A percentile compares a stretch with the other conserved stretches of the same genome.
These are phyloP conservation scores for Charadrius vociferus DNA, from an alignment of 2,113 vertebrate genomes.

Conservation along the genomic window DNA sequence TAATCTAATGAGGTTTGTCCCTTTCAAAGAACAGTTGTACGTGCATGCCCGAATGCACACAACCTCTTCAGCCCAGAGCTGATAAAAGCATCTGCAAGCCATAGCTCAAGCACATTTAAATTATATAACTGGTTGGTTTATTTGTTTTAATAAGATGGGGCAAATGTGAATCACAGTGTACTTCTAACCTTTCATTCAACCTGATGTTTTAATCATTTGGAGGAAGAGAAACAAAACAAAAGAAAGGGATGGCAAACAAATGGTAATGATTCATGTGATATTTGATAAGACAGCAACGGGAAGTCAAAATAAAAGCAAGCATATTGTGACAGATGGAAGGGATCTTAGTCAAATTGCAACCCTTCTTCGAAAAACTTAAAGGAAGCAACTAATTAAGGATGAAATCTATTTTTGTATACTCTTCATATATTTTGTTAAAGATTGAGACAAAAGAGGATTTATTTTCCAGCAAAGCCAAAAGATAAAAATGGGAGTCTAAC, in stretches of 20 bases:
- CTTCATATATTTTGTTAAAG: constrained; percentile 66
- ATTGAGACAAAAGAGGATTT: constrained; percentile 15
- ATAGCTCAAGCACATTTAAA: constrained; percentile 47
- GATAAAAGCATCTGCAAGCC: constrained; percentile 81
- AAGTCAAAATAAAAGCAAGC: constrained; percentile 81
- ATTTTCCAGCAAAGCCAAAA: not conserved
- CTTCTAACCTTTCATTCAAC: constrained; percentile 76
- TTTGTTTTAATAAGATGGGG: constrained; percentile 71
- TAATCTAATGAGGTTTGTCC: constrained; percentile 82
- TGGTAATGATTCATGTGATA: constrained; percentile 73
- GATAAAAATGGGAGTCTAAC: too few species aligned
- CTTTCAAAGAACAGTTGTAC: constrained; percentile 77
- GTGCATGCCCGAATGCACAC: constrained; percentile 72
- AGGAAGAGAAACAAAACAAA: constrained; percentile 77
- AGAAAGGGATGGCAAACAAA: constrained; percentile 72
- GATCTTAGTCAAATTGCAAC: constrained; percentile 73
- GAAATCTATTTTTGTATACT: constrained; percentile 64
- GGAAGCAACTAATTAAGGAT: constrained; percentile 76
- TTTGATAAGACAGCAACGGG: constrained; percentile 76
- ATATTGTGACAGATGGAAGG: constrained; percentile 77
- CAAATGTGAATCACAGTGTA: constrained; percentile 75
- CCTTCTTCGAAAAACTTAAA: constrained; percentile 66
- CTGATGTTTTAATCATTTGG: constrained; percentile 82
- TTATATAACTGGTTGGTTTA: constrained; percentile 68
- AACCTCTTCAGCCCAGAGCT: constrained; percentile 70